phyloP scores from a whole-genome alignment of 1,140 invertebrate genomes.

The Theocolax elegans region DNA sequence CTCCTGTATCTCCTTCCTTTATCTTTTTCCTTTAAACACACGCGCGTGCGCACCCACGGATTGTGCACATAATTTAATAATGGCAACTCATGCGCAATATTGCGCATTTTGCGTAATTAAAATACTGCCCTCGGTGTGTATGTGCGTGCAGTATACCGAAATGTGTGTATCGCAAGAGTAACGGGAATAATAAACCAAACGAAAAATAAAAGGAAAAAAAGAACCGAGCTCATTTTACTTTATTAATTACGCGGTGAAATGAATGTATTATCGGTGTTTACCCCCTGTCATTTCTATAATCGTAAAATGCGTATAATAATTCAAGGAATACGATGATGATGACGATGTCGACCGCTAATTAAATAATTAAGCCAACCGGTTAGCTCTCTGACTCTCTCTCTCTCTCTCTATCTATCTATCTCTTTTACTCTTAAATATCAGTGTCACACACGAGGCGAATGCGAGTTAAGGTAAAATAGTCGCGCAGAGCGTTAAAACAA shows the following conservation, averaged over 20 bases:
- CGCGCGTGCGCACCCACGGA: background rate
- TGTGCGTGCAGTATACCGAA: background rate
- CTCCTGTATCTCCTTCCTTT: background rate
- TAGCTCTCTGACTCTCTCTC: too few species aligned
- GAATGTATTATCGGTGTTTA: constrained; percentile 4
- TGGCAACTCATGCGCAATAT: background rate
- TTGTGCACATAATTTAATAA: constrained; percentile 15
- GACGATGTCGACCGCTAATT: too few species aligned
- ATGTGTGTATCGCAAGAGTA: background rate
- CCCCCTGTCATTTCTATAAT: background rate
- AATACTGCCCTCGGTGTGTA: background rate
- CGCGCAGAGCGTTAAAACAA: too few species aligned
- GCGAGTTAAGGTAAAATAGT: too few species aligned
- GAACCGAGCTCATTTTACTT: background rate
- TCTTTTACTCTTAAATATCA: too few species aligned
- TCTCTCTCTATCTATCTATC: too few species aligned
- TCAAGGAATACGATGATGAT: background rate
- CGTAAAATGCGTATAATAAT: background rate
- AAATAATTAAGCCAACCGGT: too few species aligned
- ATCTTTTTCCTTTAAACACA: background rate
- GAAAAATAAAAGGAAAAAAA: too few species aligned
- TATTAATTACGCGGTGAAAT: background rate
- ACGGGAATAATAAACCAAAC: background rate
- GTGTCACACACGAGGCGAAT: too few species aligned
- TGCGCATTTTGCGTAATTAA: background rate